A percentile compares a stretch with the other conserved stretches of the same genome.
These are phyloP conservation scores for Botia almorhae DNA, from an alignment of 2,797 vertebrate genomes.

Conservation along the genomic window DNA sequence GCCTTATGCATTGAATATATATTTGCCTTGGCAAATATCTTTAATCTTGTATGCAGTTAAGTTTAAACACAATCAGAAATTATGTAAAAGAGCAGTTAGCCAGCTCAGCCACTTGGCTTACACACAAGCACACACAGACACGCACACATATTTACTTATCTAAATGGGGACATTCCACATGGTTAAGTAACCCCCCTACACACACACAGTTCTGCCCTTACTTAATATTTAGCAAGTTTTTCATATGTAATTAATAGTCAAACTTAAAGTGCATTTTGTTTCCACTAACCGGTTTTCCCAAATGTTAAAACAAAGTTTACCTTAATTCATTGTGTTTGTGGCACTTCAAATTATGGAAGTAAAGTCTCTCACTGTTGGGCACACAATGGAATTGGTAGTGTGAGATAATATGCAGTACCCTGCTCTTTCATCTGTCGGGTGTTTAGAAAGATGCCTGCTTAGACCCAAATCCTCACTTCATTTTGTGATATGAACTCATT, in stretches of 20 bases:
- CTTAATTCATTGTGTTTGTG: background rate
- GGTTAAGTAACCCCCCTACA: constrained; percentile 68
- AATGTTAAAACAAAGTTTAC: constrained; percentile 64
- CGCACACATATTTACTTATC: too few relatives aligned
- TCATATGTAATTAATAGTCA: constrained; percentile 80
- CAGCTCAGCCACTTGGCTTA: too few relatives aligned
- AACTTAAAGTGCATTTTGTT: constrained; percentile 65
- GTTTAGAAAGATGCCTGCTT: constrained; percentile 76
- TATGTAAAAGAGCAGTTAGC: constrained; percentile 75
- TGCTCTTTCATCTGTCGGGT: constrained; percentile 69
- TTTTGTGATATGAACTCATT: constrained; percentile 85
- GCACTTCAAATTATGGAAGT: constrained; percentile 61
- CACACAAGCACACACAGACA: too few relatives aligned
- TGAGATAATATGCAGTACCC: constrained; percentile 66
- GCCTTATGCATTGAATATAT: constrained; percentile 66
- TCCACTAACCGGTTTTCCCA: constrained; percentile 63
- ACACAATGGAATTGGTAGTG: background rate
- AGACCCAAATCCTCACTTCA: constrained; percentile 77
- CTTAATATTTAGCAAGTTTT: constrained; percentile 65
- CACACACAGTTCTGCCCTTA: constrained; percentile 55
- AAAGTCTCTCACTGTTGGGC: constrained; percentile 28
- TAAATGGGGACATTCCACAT: too few relatives aligned
- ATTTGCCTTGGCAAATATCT: constrained; percentile 76
- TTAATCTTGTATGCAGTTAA: constrained; percentile 67
- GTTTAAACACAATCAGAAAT: constrained; percentile 76